Evolutionary conservation across 2,113 vertebrate species (phyloP).

Genomic region (Ranitomeya imitator): DNA sequence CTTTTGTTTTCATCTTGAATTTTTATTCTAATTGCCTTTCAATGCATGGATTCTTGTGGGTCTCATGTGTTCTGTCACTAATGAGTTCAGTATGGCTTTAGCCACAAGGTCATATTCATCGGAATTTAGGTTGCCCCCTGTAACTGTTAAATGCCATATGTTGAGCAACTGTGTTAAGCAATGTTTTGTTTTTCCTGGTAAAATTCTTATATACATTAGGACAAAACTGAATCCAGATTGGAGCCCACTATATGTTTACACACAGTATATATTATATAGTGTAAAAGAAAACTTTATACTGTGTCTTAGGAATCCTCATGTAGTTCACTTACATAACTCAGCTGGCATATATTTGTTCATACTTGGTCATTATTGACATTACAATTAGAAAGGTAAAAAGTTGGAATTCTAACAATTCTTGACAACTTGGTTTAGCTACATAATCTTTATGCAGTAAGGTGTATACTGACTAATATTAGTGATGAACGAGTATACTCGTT

Average conservation of each 20-base stretch:
- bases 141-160: background rate
- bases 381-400: background rate
- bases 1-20: background rate
- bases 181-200: background rate
- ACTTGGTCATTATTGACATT: background rate
- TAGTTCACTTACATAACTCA: background rate
- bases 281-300: background rate
- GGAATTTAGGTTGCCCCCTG: conserved; percentile 2
- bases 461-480: too few relatives aligned
- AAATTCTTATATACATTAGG: background rate
- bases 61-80: background rate
- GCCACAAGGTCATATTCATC: background rate
- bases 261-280: background rate
- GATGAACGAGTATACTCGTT: too few relatives aligned
- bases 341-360: conserved; percentile 6
- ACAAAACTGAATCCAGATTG: background rate
- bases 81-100: conserved; percentile 40
- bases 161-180: background rate
- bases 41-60: background rate
- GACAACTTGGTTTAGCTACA: background rate
- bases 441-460: background rate
- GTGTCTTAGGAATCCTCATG: background rate
- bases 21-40: background rate
- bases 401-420: background rate
- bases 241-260: background rate